Evolutionary conservation across 2,797 vertebrate species (phyloP).

Genomic region (Ibycter americanus): DNA sequence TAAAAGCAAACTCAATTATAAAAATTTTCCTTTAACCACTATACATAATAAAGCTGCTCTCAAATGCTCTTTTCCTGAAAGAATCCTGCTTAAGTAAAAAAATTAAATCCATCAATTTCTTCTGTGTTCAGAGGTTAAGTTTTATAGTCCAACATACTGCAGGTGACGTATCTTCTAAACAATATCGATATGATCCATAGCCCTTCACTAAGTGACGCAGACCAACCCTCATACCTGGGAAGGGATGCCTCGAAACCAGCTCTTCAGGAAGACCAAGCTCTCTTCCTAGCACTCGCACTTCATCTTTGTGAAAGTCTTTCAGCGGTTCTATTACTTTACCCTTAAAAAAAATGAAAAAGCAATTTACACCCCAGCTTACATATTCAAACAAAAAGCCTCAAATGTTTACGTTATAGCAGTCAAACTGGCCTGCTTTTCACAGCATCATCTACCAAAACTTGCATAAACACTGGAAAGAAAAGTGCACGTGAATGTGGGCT

Average conservation of each 20-base stretch:
- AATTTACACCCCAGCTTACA: background rate
- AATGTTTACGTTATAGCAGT: background rate
- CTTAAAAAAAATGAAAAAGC: conserved; percentile 65
- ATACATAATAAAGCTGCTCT: background rate
- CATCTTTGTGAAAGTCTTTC: conserved; percentile 99
- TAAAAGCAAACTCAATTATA: background rate
- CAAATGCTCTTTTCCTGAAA: background rate
- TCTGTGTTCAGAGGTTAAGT: background rate
- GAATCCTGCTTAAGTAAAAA: background rate
- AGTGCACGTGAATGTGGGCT: background rate
- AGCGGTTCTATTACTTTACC: conserved; percentile 98
- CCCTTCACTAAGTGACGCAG: background rate
- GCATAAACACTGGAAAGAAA: background rate
- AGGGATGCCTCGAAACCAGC: conserved; percentile 93
- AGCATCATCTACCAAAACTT: background rate
- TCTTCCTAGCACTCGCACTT: conserved; percentile 92
- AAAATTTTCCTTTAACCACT: background rate
- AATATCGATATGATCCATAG: background rate
- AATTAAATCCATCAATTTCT: background rate
- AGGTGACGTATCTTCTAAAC: background rate
- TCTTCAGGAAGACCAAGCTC: conserved; percentile 96
- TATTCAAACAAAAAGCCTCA: background rate
- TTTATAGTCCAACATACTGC: background rate
- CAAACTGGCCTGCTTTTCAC: background rate
- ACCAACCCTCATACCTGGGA: conserved; percentile 84